Evolutionary conservation across 64 coral and sea anemone genomes (phyloP).

Genomic region (Hydrozoanthus tunicans): DNA sequence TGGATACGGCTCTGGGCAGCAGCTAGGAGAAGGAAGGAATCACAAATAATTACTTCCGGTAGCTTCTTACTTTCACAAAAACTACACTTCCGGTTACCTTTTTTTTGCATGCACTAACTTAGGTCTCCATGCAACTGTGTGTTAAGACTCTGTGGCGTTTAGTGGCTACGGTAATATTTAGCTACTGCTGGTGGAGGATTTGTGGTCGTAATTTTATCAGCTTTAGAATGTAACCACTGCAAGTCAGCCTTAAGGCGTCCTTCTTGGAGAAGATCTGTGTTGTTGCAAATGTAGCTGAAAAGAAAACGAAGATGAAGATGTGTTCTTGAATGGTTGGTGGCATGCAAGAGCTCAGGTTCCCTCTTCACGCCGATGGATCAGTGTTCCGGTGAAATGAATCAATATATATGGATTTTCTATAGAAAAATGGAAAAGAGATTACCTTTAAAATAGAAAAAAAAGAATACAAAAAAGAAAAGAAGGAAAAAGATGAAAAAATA

Average conservation of each 20-base stretch:
- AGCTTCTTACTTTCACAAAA: conserved; percentile 20
- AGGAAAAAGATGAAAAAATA: background rate
- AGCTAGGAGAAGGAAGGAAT: conserved; percentile 81
- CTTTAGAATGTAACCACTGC: background rate
- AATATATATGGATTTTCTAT: conserved; percentile 3
- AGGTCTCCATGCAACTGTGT: background rate
- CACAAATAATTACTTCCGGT: conserved; percentile 64
- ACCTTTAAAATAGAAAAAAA: background rate
- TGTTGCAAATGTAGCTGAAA: background rate
- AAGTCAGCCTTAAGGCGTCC: background rate
- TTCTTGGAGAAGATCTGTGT: background rate
- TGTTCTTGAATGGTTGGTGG: conserved; percentile 7
- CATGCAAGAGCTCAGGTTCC: conserved; percentile 22
- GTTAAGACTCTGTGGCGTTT: background rate
- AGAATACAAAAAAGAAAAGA: background rate
- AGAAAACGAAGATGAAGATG: background rate
- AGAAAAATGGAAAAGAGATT: conserved; percentile 19
- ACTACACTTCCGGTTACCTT: conserved; percentile 7
- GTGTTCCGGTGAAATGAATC: background rate
- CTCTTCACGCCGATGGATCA: conserved; percentile 19
- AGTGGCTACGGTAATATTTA: background rate
- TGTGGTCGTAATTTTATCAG: background rate
- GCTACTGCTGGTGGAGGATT: conserved; percentile 1
- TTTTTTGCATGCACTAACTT: conserved; percentile 8
- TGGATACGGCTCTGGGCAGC: conserved; percentile 93